Evolutionary conservation across 1,140 invertebrate genomes (phyloP), one percentile per base, ranked within the genome.

Genomic region (Eurosta solidaginis): DNA sequence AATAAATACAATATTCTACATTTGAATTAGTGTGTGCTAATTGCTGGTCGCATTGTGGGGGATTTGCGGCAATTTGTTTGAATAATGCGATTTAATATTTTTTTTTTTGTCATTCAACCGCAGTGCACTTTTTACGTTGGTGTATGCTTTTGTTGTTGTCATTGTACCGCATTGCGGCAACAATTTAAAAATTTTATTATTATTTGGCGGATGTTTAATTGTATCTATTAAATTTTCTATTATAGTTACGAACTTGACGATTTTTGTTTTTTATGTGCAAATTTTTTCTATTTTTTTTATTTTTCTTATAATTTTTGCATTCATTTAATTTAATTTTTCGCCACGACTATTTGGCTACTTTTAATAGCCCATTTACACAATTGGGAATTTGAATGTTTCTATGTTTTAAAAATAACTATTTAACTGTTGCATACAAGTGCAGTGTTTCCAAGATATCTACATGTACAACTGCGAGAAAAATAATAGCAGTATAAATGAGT

Each of bases 131-230:
- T n/a, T n/a, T 47, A 17, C 45, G 14, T 47, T 3, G 45, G 14
- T 47, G 59, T 42, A 7, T 40, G 3, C 20, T 63, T 29, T 40
- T 36, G 33, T 40, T 68, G 59, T 68, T 40, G 54, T 29, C n/a
- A 36, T 20, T 79, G 40, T 79, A 36, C 20, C 52, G 74, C 74
- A 68, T 42, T 78, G 45, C 33, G 59, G 36, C 76, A 10, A 47
- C 74, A 75, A 47, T 75, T 50, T 47, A 50, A 52, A 83, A 82
- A 83, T 82, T 84, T 84, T 84, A 85, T 85, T n/a, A n/a, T n/a
- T 85, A 83, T 85, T 85, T 85, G 83, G 84, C 83, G 83, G 83
- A 85, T 85, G 83, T 83, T 85, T 85, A 85, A 85, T 85, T 85
- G 83, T 82, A 85, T 83, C 83, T 85, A 85, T 85, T 85, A 85